These are phyloP conservation scores for Episyrphus balteatus DNA, from an alignment of 1,140 invertebrate genomes.

Conservation along the genomic window DNA sequence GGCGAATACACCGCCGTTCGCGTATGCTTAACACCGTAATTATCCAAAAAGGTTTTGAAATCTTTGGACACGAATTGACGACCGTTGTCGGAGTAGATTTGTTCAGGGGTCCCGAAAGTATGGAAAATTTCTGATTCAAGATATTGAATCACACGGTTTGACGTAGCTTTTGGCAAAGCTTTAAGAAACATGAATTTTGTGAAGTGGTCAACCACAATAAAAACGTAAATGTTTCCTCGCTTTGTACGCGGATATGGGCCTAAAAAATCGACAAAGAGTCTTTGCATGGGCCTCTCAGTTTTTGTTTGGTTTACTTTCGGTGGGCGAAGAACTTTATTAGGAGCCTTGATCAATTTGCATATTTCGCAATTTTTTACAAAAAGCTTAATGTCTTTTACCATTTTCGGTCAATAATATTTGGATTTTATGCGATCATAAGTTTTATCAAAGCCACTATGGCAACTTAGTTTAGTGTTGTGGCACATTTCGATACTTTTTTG, in stretches of 20 bases:
- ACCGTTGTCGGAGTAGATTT: slow-evolving; percentile 2
- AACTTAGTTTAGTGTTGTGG: background rate
- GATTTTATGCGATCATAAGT: background rate
- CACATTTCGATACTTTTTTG: background rate
- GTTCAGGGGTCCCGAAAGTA: slow-evolving; percentile 2
- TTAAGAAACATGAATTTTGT: too few relatives aligned
- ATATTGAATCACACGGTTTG: background rate
- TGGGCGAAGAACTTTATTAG: slow-evolving; percentile 1
- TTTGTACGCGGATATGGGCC: slow-evolving; percentile 7
- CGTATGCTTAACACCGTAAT: slow-evolving; percentile 1
- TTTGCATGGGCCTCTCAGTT: slow-evolving; percentile 7
- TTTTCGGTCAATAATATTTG: slow-evolving; percentile 3
- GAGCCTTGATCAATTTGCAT: slow-evolving; percentile 1
- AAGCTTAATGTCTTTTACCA: background rate
- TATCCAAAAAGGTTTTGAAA: background rate
- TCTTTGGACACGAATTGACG: slow-evolving; percentile 1
- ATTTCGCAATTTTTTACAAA: slow-evolving; percentile 1
- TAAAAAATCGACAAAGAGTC: slow-evolving; percentile 3
- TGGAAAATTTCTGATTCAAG: slow-evolving; percentile 1
- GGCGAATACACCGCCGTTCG: background rate
- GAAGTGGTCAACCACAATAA: slow-evolving; percentile 7
- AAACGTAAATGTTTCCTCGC: slow-evolving; percentile 6
- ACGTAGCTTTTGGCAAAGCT: background rate
- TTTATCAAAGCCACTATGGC: slow-evolving; percentile 4
- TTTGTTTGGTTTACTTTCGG: slow-evolving; percentile 1